phyloP scores from a whole-genome alignment of 2,888 invertebrate species.

The Drosophila neoperkinsi region DNA sequence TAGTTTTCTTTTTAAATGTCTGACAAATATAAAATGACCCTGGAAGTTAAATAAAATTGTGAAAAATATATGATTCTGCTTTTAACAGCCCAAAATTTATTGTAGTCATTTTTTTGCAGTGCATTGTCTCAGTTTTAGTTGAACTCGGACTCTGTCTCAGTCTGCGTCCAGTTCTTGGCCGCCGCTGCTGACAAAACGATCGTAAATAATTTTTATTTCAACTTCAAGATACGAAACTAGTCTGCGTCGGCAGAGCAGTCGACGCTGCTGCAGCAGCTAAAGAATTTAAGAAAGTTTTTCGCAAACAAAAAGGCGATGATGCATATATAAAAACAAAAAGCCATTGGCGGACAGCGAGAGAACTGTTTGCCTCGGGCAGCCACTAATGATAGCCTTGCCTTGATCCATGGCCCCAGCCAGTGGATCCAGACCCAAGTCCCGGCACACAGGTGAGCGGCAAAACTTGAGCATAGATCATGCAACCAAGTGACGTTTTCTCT shows the following conservation, averaged over 20 bases:
- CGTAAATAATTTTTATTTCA: slow-evolving; percentile 84
- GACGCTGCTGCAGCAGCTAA: slow-evolving; percentile 51
- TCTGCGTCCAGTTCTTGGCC: slow-evolving; percentile 66
- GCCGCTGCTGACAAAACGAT: slow-evolving; percentile 82
- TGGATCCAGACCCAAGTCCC: slow-evolving; percentile 38
- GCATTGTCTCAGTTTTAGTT: slow-evolving; percentile 8
- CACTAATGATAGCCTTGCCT: slow-evolving; percentile 77
- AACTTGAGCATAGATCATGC: slow-evolving; percentile 72
- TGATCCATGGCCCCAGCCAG: slow-evolving; percentile 54
- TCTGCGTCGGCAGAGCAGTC: slow-evolving; percentile 64
- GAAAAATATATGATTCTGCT: not conserved
- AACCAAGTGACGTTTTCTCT: slow-evolving; percentile 74
- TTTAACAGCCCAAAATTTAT: not conserved
- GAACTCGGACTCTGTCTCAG: slow-evolving; percentile 18
- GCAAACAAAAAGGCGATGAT: slow-evolving; percentile 79
- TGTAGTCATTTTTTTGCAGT: not conserved
- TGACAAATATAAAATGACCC: not conserved
- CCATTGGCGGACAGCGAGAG: slow-evolving; percentile 27
- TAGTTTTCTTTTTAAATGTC: not conserved
- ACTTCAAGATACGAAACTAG: slow-evolving; percentile 79
- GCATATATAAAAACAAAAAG: slow-evolving; percentile 52
- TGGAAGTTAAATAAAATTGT: not conserved
- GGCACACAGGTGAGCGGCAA: slow-evolving; percentile 52
- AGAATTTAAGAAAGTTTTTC: slow-evolving; percentile 81
- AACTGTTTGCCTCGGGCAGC: slow-evolving; percentile 53